Conservation (phyloP, 2,888 invertebrate genomes). For the Euclidia mi region DNA sequence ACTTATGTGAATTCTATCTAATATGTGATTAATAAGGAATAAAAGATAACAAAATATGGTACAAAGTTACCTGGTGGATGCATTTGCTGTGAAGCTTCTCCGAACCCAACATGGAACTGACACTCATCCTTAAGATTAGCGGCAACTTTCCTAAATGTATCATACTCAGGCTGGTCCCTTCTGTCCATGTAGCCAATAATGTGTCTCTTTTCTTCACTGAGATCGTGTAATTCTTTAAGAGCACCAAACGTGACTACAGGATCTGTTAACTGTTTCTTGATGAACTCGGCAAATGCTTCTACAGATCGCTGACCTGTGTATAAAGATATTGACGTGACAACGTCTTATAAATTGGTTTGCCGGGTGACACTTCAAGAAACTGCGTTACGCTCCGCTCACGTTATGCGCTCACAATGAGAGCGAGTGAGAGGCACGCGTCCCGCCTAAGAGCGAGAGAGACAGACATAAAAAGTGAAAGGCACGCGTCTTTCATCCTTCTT, state of each 20-base stretch:
- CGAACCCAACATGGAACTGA: conserved; percentile 97
- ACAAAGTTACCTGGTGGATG: conserved; percentile 92
- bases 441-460: too few relatives aligned
- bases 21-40: too few relatives aligned
- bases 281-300: conserved; percentile 97
- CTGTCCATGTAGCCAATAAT: conserved; percentile 97
- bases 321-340: too few relatives aligned
- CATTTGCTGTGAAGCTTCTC: conserved; percentile 94
- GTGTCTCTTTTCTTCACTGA: conserved; percentile 95
- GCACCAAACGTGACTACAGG: conserved; percentile 94
- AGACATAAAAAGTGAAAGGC: too few relatives aligned
- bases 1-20: too few relatives aligned
- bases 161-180: conserved; percentile 95
- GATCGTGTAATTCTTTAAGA: conserved; percentile 92
- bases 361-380: too few relatives aligned
- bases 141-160: conserved; percentile 94
- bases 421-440: too few relatives aligned
- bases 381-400: too few relatives aligned
- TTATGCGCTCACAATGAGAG: too few relatives aligned
- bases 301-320: conserved; percentile 93
- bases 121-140: conserved; percentile 98
- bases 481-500: too few relatives aligned
- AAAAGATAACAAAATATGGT: too few relatives aligned
- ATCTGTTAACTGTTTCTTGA: conserved; percentile 96
- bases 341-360: too few relatives aligned